These are phyloP conservation scores for Rhagophthalmus giganteus DNA, from an alignment of 2,888 invertebrate genomes.

Conservation along the genomic window DNA sequence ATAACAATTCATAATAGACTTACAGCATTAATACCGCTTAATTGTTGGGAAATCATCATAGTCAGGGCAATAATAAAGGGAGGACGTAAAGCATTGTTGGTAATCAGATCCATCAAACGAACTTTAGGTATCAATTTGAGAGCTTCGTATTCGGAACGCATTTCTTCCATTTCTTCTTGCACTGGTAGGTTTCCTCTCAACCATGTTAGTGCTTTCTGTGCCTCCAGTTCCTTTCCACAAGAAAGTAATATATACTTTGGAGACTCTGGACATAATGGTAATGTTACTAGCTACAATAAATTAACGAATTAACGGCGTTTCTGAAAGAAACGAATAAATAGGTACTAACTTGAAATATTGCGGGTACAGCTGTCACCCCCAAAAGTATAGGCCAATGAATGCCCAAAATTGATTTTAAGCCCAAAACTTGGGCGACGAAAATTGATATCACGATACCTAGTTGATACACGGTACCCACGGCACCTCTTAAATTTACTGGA, in stretches of 20 bases:
- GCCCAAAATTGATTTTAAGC: slow-evolving; percentile 72
- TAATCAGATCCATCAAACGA: slow-evolving; percentile 70
- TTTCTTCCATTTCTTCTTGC: slow-evolving; percentile 83
- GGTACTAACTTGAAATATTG: slow-evolving; percentile 63
- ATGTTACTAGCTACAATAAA: slow-evolving; percentile 65
- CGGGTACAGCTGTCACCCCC: slow-evolving; percentile 72
- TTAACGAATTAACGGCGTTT: too few species aligned
- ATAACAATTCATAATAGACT: too few species aligned
- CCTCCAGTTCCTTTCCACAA: slow-evolving; percentile 70
- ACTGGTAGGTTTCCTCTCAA: slow-evolving; percentile 76
- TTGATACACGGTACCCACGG: slow-evolving; percentile 87
- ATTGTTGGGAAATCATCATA: slow-evolving; percentile 86
- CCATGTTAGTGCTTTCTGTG: slow-evolving; percentile 77
- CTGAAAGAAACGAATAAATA: too few species aligned
- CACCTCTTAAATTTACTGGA: slow-evolving; percentile 78
- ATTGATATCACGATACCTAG: slow-evolving; percentile 86
- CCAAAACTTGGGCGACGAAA: slow-evolving; percentile 75
- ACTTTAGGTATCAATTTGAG: slow-evolving; percentile 67
- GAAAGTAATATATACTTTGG: slow-evolving; percentile 75
- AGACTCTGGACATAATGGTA: slow-evolving; percentile 84
- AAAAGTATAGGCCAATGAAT: slow-evolving; percentile 77
- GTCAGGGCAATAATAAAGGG: slow-evolving; percentile 79
- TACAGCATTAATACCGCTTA: slow-evolving; percentile 87
- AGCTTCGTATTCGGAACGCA: slow-evolving; percentile 62
- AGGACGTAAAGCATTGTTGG: slow-evolving; percentile 71